Evolutionary conservation across 2,113 vertebrate species (phyloP), one percentile per base, ranked within the genome.

Genomic region (Xenus cinereus): DNA sequence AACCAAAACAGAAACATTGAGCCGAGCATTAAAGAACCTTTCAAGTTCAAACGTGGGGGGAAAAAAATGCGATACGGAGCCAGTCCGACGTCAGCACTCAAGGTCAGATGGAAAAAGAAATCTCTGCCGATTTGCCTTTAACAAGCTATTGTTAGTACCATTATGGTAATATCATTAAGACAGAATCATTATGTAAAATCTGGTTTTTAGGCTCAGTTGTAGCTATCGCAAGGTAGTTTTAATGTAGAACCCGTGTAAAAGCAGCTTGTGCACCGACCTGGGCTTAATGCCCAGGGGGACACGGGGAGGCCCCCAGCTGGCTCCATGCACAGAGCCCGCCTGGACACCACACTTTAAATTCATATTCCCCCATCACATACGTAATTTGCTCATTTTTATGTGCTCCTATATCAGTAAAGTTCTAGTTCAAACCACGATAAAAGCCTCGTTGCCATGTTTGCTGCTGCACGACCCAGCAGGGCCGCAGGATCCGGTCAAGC

Each of bases 101-200:
- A 97, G 87, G 95, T 97, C 89, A 93, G 71, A 80, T 2, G 24
- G 86, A 84, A 91, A 84, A 62, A 94, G 75, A 69, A 71, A 77
- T 60, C 78, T 85, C 63, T 33, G 72, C 45, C 81, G 66, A 67
- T 72, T 56, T 84, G 82, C 75, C 68, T 92, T 57, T 59, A 81
- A 66, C 28, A 54, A 82, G 51, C 72, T 89, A 46, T 62, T 92
- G 89, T 84, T 87, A 74, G 67, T 30, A 62, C 56, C 53, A 9
- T 45, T 74, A 89, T 27, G 41, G 87, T 96, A 90, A 89, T 92
- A 62, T 32, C 66, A 90, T 86, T 87, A 94, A 76, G 63, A 68
- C 30, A 51, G 84, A 76, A 78, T 68, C 77, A 28, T 59, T 54
- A 92, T 41, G 84, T 63, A 90, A 92, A 94, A 91, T 45, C 74